Base-by-base conservation (phyloP, 2,797 vertebrate species). In the Sebastes variabilis region DNA sequence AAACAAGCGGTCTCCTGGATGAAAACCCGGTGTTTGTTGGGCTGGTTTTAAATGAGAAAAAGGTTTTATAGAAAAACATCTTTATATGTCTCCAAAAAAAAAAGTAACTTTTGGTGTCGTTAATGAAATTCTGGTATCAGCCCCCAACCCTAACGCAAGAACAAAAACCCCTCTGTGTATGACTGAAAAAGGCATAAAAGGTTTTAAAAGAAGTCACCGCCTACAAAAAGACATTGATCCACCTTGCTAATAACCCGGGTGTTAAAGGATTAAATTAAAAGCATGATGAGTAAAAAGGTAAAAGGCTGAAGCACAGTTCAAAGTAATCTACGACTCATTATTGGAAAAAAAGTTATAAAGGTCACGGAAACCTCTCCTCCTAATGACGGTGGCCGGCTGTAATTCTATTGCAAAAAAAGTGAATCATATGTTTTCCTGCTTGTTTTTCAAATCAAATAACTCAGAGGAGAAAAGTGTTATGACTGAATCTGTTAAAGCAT, bases 371-470 rank as follows among this genome's bases (percentile, higher is more conserved):
- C 22, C 59, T 68, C 4, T n/a, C 14, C 34, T 2, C 9, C 4
- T 52, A 32, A 71, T 20, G 20, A 42, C 36, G 5, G 12, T 7
- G 13, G 4, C 5, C 24, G 1, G 52, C 10, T 75, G 16, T 14
- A 52, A 16, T 66, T 62, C 9, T 69, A 3, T 4, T 32, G 2
- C 22, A 64, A 66, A n/a, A n/a, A 78, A 34, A 64, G 18, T 42
- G n/a, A 9, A n/a, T 30, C 5, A 8, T 8, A 8, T 29, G 10
- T 54, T 54, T 64, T 2, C 18, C 14, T 27, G 25, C 14, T 79
- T 9, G 38, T 49, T 27, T 69, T 77, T 42, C 18, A 24, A 13
- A 20, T 66, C 8, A 61, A 75, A 68, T 72, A n/a, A 69, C 42
- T 60, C 29, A 18, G 10, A 13, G 6, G 38, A 24, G 14, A 61